Evolutionary conservation across 2,888 invertebrate species (phyloP).

Genomic region (Nasonia oneida): DNA sequence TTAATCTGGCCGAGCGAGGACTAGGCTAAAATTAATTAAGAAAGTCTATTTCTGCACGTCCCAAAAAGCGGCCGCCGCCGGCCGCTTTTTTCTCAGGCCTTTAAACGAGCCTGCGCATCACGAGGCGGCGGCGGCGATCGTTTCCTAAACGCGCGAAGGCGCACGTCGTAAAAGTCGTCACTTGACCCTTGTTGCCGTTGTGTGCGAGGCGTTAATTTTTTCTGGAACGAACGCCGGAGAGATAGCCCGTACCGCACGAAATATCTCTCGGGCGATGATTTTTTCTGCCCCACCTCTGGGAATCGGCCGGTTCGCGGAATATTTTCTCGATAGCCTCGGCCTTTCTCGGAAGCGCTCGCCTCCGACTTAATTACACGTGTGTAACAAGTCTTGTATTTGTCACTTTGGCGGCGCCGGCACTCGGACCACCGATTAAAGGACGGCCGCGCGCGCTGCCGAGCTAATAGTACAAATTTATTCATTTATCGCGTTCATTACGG

Average conservation of each 20-base stretch:
- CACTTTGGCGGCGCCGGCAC: constrained; percentile 68
- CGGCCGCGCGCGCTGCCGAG: constrained; percentile 58
- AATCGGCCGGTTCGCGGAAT: constrained; percentile 59
- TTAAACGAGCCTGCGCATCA: neutral
- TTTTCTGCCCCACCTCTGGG: constrained; percentile 33
- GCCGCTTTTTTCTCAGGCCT: neutral
- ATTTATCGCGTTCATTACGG: constrained; percentile 63
- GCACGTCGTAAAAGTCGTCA: constrained; percentile 43
- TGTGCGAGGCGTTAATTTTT: constrained; percentile 39
- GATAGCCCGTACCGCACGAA: constrained; percentile 30
- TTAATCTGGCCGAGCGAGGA: neutral
- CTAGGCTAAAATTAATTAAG: neutral
- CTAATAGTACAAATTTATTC: constrained; percentile 71
- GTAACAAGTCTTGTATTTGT: constrained; percentile 71
- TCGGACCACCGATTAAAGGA: constrained; percentile 67
- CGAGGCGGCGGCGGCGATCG: constrained; percentile 23
- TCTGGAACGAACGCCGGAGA: neutral
- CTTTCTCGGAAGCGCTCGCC: constrained; percentile 69
- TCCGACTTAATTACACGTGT: constrained; percentile 72
- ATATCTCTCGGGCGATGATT: constrained; percentile 37
- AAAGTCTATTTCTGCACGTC: constrained; percentile 15
- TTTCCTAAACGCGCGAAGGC: constrained; percentile 23
- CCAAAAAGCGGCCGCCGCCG: neutral
- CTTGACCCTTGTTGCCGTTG: constrained; percentile 39
- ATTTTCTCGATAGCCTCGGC: constrained; percentile 63